Evolutionary conservation across 1,140 invertebrate species (phyloP), one percentile per base, ranked within the genome.

Genomic region (Zaprionus capensis): DNA sequence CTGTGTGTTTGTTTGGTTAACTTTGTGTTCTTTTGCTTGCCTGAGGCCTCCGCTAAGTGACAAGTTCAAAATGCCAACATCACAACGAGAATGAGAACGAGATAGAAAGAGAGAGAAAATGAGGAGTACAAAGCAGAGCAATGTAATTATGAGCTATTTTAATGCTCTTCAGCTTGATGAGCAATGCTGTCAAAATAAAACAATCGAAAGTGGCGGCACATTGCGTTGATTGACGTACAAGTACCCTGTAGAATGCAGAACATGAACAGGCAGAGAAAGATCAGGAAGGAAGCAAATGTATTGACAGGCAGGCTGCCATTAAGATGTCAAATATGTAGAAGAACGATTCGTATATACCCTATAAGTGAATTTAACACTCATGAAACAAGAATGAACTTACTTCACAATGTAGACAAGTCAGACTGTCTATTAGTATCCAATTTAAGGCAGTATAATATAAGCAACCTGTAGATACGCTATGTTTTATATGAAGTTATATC

Each of bases 131-230:
- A 20, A 69, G 57, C 69, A 79, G 69, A 76, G 61, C 65, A 69
- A 84, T 88, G 76, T 88, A 87, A 87, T 87, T 88, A 87, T 87
- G 83, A 79, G 81, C 78, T 66, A 88, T 87, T 90, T 87, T 90
- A 88, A 81, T 87, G 84, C 81, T 77, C 84, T 87, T 87, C 82
- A 83, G 83, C 69, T 88, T 73, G 67, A 71, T 62, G 66, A 57
- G 44, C 31, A 56, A 38, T 41, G 15, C 3, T 51, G 57, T 46
- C 12, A 58, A 49, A 79, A 66, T 63, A 61, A 74, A 41, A 53
- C 36, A 68, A 66, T 46, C 28, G n/a, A n/a, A 63, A 51, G 24
- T 46, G 55, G 63, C 28, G 64, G 20, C 20, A 4, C n/a, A 20
- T 11, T 70, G 59, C 36, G 53, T 6, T 41, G 51, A 11, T 31